Percentiles rank a stretch among this genome's conserved stretches.
These are phyloP conservation scores for Oncorhynchus gorbuscha DNA, from an alignment of 2,113 vertebrate genomes.

Conservation along the genomic window DNA sequence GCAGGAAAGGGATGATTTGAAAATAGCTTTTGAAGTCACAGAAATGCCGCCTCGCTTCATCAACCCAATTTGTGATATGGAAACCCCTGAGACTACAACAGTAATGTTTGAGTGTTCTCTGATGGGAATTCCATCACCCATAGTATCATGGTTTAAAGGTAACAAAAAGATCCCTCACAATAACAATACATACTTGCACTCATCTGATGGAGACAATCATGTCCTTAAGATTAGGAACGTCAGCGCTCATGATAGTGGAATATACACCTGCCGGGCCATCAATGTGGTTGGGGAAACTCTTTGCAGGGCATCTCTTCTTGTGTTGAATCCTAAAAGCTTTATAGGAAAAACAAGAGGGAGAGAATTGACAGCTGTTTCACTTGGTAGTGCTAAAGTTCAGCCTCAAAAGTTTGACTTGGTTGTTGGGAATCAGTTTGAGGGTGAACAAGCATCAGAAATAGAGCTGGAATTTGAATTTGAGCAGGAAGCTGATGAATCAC, in stretches of 20 bases:
- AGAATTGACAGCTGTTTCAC: slow-evolving; percentile 66
- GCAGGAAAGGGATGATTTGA: slow-evolving; percentile 81
- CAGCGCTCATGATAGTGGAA: slow-evolving; percentile 78
- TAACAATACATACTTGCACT: slow-evolving; percentile 77
- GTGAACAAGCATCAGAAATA: slow-evolving; percentile 81
- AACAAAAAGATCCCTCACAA: slow-evolving; percentile 76
- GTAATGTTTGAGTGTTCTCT: slow-evolving; percentile 92
- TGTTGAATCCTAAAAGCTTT: slow-evolving; percentile 69
- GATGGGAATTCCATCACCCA: slow-evolving; percentile 86
- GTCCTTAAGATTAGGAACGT: slow-evolving; percentile 82
- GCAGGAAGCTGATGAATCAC: slow-evolving; percentile 71
- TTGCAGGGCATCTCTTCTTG: slow-evolving; percentile 80
- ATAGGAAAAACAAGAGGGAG: slow-evolving; percentile 61
- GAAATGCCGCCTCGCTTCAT: slow-evolving; percentile 97
- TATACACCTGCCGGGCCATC: slow-evolving; percentile 83
- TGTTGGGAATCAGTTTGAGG: slow-evolving; percentile 72
- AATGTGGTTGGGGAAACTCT: slow-evolving; percentile 88
- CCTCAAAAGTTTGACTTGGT: slow-evolving; percentile 78
- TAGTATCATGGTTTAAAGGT: slow-evolving; percentile 90
- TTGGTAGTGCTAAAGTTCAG: slow-evolving; percentile 62
- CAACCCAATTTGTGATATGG: slow-evolving; percentile 83
- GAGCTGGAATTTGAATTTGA: slow-evolving; percentile 86
- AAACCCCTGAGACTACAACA: slow-evolving; percentile 79
- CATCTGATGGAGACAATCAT: slow-evolving; percentile 84
- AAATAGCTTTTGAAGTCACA: slow-evolving; percentile 92